Percentiles rank a stretch among this genome's conserved stretches.
Evolutionary conservation across 2,888 invertebrate genomes (phyloP).

Genomic region (Chirona hameri): DNA sequence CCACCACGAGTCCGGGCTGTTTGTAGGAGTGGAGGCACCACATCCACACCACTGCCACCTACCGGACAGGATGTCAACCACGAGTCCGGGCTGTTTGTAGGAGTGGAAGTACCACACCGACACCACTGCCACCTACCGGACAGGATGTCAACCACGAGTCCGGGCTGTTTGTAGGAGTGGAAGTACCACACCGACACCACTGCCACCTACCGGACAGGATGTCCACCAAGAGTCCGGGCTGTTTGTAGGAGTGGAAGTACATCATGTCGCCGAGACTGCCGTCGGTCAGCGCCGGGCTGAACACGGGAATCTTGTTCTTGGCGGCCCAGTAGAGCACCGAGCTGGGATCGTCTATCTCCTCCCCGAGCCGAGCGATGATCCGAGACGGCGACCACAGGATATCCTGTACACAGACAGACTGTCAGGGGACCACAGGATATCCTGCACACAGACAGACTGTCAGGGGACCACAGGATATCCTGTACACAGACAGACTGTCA

Average conservation of each 20-base stretch:
- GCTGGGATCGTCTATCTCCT: slow-evolving; percentile 80
- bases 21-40: too few relatives aligned
- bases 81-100: too few relatives aligned
- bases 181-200: slow-evolving; percentile 65
- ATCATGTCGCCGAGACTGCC: slow-evolving; percentile 98
- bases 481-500: background rate
- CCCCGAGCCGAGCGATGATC: slow-evolving; percentile 76
- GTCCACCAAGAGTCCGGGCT: slow-evolving; percentile 85
- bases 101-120: too few relatives aligned
- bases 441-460: background rate
- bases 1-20: too few relatives aligned
- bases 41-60: too few relatives aligned
- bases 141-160: slow-evolving; percentile 86
- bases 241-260: slow-evolving; percentile 90
- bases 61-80: too few relatives aligned
- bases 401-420: slow-evolving; percentile 47
- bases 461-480: background rate
- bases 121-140: slow-evolving; percentile 58
- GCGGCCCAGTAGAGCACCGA: slow-evolving; percentile 98
- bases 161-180: slow-evolving; percentile 83
- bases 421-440: background rate
- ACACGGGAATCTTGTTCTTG: slow-evolving; percentile 94
- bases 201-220: slow-evolving; percentile 68
- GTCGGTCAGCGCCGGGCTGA: slow-evolving; percentile 95
- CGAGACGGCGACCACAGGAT: slow-evolving; percentile 88